Evolutionary conservation across 1,140 invertebrate species (phyloP).

Genomic region (Eupeodes corollae): DNA sequence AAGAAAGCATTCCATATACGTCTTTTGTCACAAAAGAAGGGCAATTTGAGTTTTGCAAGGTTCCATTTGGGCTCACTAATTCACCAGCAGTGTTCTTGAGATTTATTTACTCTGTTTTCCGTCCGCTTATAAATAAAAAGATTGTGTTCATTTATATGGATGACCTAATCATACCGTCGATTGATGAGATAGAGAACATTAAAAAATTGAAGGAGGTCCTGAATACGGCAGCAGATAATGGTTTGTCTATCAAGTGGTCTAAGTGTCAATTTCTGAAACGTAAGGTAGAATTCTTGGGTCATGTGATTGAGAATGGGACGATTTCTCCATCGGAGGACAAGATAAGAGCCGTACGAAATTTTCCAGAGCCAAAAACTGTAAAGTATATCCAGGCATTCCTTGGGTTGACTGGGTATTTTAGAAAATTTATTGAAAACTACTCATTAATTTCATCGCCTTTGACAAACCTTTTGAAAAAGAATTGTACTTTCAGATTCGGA

Average conservation of each 20-base stretch:
- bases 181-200: conserved; percentile 5
- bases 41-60: conserved; percentile 42
- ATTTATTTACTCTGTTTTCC: neutral
- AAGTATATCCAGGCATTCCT: no score
- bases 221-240: neutral
- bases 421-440: no score
- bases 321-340: conserved; percentile 13
- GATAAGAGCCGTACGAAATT: conserved; percentile 10
- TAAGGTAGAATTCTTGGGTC: conserved; percentile 17
- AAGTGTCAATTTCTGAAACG: conserved; percentile 9
- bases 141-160: conserved; percentile 8
- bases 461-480: no score
- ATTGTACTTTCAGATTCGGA: no score
- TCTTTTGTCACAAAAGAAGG: conserved; percentile 11
- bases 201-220: conserved; percentile 3
- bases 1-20: neutral
- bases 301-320: conserved; percentile 8
- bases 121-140: neutral
- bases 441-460: no score
- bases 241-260: conserved; percentile 9
- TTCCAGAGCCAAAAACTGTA: conserved; percentile 10
- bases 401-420: no score
- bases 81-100: conserved; percentile 19
- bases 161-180: conserved; percentile 9
- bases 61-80: conserved; percentile 26